Evolutionary conservation across 2,888 invertebrate genomes (phyloP).

Genomic region (Drosophila pegasa): DNA sequence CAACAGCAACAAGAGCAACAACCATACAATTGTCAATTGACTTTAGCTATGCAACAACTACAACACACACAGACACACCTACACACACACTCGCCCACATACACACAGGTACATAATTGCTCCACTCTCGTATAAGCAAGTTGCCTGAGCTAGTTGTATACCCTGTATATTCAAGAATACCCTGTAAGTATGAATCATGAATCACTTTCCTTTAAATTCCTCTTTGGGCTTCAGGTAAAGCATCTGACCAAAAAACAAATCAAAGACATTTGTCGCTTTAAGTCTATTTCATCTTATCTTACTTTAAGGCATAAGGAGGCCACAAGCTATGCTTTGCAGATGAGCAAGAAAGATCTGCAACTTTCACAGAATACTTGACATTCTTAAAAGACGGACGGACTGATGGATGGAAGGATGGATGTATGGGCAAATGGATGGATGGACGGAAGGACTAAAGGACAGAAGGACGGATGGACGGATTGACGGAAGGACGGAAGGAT

Average conservation of each 20-base stretch:
- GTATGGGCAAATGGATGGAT: not conserved
- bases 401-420: not conserved
- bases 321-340: too few species aligned
- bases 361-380: too few species aligned
- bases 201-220: too few species aligned
- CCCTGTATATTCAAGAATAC: conserved; percentile 1
- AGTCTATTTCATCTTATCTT: too few species aligned
- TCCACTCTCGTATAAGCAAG: conserved; percentile 3
- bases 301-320: too few species aligned
- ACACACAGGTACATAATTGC: conserved; percentile 20
- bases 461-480: not conserved
- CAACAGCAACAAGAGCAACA: conserved; percentile 23
- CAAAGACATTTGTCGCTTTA: too few species aligned
- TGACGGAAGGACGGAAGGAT: not conserved
- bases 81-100: not conserved
- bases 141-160: conserved; percentile 1
- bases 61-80: not conserved
- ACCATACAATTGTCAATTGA: conserved; percentile 64
- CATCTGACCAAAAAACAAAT: too few species aligned
- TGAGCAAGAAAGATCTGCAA: too few species aligned
- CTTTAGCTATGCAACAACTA: conserved; percentile 41
- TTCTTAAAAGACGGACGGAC: too few species aligned
- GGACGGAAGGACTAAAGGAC: not conserved
- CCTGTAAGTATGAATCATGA: too few species aligned
- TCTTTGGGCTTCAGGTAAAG: too few species aligned